Base-by-base conservation (phyloP, 2,888 invertebrate species). In the Tachina lurida region DNA sequence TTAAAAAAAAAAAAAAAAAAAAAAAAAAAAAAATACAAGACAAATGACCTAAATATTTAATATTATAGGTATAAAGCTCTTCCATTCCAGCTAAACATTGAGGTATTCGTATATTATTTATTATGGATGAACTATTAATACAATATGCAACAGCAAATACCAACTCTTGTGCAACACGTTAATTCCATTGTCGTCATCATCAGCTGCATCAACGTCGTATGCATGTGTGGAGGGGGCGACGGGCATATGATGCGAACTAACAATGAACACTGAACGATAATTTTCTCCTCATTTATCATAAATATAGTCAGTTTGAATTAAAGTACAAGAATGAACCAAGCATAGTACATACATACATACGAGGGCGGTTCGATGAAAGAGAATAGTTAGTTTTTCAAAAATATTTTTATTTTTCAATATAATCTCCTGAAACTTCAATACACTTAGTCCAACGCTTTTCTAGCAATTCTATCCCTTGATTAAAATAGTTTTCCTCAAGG, bases 181-280 rank as follows among this genome's bases (percentile, higher is more conserved):
- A 41, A 71, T 52, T 56, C 62, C 68, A 19, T 10, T 12, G 31
- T 49, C 52, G 41, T 63, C 82, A 47, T 58, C 67, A 41, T 63
- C n/a, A 58, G 41, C 68, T 49, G 52, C 76, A 71, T 41, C 56
- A 47, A 49, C 62, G 39, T 78, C 17, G 19, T 52, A 58, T 49
- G 70, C 82, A 86, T 86, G 79, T 80, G 83, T 86, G 75, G 79
- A 73, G 83, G 76, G 83, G 83, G n/a, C n/a, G n/a, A n/a, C n/a
- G n/a, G n/a, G n/a, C n/a, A n/a, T n/a, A n/a, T n/a, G n/a, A n/a
- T n/a, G n/a, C n/a, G n/a, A 83, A 86, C 75, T 70, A 47, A 62
- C 56, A 77, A 62, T 54, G 54, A 83, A 60, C 63, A 15, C 17
- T 49, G 41, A 67, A 47, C 54, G 39, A 79, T 41, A 49, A 45